Base-by-base conservation (phyloP, 2,888 invertebrate species). In the Nemotelus nigrinus region DNA sequence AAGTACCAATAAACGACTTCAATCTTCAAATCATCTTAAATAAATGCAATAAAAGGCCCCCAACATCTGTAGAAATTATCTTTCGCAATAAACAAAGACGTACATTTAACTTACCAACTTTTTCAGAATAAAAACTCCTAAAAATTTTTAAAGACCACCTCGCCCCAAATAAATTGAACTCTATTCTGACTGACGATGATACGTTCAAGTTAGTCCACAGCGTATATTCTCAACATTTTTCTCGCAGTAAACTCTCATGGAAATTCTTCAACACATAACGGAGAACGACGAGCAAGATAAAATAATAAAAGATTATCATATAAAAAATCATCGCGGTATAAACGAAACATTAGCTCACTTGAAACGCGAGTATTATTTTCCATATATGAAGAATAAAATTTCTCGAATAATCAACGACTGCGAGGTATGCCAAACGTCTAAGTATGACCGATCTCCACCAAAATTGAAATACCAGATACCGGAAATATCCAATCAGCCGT, bases 271-370 rank as follows among this genome's bases (percentile, higher is more conserved):
- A 58, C 76, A 78, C 7, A 55, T 76, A 43, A 64, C 44, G 3
- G 57, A 78, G 39, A 47, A 44, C 5, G 78, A 78, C 48, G 67
- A 78, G 10, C 78, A 78, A 78, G 75, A 78, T 10, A 57, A 5
- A 47, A 41, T 78, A 43, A 78, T 78, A 6, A 58, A 47, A 41
- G 45, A 78, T 39, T 76, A 78, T 45, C 78, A 78, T 48, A 76
- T 41, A 6, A 76, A 76, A 68, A 75, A 50, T 10, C 76, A 78
- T 53, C 65, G 78, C n/a, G 76, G 78, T 2, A 78, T 76, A 10
- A 78, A 68, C 44, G 25, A 25, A 25, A 25, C 25, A 25, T 25
- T 25, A 25, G 25, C 25, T 25, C 25, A 25, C 25, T 25, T 25
- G 25, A 25, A 25, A 25, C 25, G 1, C 25, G 25, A 25, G 1